Evolutionary conservation across 2,797 vertebrate species (phyloP).

Genomic region (Chanos chanos): DNA sequence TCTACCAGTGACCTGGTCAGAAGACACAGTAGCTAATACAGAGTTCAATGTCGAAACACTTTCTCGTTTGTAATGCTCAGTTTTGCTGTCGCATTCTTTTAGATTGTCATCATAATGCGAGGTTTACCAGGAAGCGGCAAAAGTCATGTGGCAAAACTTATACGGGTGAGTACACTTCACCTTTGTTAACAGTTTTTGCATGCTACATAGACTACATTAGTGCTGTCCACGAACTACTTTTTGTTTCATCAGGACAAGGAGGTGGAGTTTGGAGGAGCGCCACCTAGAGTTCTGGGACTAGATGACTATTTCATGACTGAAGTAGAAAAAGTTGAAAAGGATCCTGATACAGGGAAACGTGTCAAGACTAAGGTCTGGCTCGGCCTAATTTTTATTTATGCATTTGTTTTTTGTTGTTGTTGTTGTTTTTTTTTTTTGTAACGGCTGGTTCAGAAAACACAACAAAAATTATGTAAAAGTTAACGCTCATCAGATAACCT

Average conservation of each 20-base stretch:
- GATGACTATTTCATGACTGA: constrained; percentile 99
- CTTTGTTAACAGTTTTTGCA: no score
- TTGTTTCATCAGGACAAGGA: constrained; percentile 98
- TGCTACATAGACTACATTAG: no score
- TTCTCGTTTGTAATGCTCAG: constrained; percentile 21
- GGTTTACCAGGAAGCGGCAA: constrained; percentile 97
- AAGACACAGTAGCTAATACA: no score
- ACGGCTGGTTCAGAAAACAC: no score
- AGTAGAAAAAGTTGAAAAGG: constrained; percentile 91
- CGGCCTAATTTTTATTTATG: background rate
- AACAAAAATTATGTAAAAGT: no score
- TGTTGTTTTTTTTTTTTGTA: background rate
- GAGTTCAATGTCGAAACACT: no score
- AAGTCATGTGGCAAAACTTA: constrained; percentile 96
- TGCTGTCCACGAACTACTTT: no score
- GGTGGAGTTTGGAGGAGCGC: constrained; percentile 94
- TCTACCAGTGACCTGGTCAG: no score
- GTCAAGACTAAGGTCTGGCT: constrained; percentile 87
- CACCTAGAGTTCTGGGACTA: constrained; percentile 92
- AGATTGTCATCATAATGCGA: constrained; percentile 99
- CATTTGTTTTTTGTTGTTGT: background rate
- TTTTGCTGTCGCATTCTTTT: constrained; percentile 18
- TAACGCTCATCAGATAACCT: background rate
- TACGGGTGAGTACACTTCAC: constrained; percentile 81
- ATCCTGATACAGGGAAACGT: constrained; percentile 91